Percentiles rank a stretch among this genome's conserved stretches.
phyloP scores from a whole-genome alignment of 2,797 vertebrate species.

The Pseudochromis fuscus region DNA sequence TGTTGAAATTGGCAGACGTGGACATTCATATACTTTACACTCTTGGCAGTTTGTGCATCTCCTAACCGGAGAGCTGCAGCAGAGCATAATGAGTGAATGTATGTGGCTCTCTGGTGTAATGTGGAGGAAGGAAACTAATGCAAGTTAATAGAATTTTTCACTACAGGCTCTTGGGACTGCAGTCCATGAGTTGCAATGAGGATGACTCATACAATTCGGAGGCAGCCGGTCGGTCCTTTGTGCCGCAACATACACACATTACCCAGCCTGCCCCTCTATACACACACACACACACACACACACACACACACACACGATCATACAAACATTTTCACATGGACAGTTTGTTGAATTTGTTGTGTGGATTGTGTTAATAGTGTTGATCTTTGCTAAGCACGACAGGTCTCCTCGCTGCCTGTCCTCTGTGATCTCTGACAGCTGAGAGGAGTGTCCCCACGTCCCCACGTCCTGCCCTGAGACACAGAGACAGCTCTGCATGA shows the following conservation, averaged over 20 bases:
- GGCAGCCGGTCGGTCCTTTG: constrained; percentile 68
- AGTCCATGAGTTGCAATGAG: constrained; percentile 60
- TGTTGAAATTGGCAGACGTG: constrained; percentile 51
- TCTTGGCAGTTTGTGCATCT: constrained; percentile 29
- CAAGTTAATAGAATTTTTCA: constrained; percentile 69
- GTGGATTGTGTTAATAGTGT: constrained; percentile 55
- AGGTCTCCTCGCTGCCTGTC: constrained; percentile 39
- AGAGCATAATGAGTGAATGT: constrained; percentile 22
- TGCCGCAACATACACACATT: constrained; percentile 72
- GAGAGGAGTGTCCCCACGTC: constrained; percentile 42
- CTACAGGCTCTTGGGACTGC: constrained; percentile 64
- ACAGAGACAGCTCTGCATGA: constrained; percentile 42
- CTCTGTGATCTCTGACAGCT: constrained; percentile 46
- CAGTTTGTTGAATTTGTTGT: constrained; percentile 37
- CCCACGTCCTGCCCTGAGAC: constrained; percentile 30
- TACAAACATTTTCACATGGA: constrained; percentile 32
- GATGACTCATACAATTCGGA: constrained; percentile 79
- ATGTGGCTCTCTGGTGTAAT: constrained; percentile 47
- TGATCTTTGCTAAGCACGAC: constrained; percentile 56
- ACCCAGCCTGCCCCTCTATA: constrained; percentile 41
- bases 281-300: constrained; percentile 16
- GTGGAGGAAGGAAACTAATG: constrained; percentile 67
- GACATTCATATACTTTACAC: constrained; percentile 32
- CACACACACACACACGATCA: constrained; percentile 13
- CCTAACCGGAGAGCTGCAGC: constrained; percentile 21